phyloP scores from a whole-genome alignment of 2,113 vertebrate genomes.

The Dolichotis patagonum region DNA sequence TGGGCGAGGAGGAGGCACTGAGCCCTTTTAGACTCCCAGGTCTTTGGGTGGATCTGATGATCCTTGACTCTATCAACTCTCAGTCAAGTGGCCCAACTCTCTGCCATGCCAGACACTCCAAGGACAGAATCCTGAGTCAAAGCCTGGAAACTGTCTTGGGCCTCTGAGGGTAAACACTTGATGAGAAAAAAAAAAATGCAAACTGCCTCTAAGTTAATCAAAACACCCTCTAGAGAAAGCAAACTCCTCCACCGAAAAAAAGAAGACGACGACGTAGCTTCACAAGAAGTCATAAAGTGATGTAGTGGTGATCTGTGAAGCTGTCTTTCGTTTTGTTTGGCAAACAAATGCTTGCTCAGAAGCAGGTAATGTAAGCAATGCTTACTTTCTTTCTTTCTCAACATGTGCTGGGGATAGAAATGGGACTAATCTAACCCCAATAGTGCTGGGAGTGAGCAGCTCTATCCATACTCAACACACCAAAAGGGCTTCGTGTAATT shows the following conservation, averaged over 20 bases:
- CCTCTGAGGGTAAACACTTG: background rate
- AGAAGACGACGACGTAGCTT: background rate
- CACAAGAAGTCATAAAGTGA: background rate
- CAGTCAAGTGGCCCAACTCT: background rate
- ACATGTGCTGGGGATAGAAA: background rate
- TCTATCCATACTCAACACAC: background rate
- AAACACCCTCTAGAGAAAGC: constrained; percentile 26
- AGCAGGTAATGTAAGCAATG: background rate
- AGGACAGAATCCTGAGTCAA: background rate
- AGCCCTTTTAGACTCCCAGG: background rate
- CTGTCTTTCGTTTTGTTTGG: background rate
- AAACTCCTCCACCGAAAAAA: background rate
- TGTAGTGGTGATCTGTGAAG: background rate
- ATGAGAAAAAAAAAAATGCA: background rate
- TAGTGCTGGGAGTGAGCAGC: background rate
- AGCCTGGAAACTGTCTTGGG: background rate
- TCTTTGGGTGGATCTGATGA: background rate
- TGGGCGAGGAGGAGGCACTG: too few species aligned
- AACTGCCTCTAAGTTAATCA: background rate
- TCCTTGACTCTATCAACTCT: background rate
- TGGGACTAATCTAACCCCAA: background rate
- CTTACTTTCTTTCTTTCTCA: background rate
- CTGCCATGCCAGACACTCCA: background rate
- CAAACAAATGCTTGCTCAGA: background rate
- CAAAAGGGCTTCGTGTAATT: background rate